Base-by-base conservation (phyloP, 2,797 vertebrate genomes). In the Erithacus rubecula region DNA sequence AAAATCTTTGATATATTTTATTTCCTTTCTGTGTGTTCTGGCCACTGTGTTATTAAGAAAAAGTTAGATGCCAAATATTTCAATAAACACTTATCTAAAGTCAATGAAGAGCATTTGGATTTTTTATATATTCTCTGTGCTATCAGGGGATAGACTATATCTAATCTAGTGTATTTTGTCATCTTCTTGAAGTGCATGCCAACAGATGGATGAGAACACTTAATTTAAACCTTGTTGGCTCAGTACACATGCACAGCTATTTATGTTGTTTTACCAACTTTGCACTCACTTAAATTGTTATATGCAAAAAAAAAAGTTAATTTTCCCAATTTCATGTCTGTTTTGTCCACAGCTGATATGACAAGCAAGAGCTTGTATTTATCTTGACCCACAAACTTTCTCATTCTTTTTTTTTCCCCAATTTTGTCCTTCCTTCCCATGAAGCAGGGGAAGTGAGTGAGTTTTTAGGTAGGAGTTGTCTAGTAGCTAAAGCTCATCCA, bases 331-430 rank as follows among this genome's bases (percentile, higher is more conserved):
- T 18, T 39, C 11, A 27, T 19, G 4, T 30, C 26, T 6, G 0
- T 39, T 79, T 68, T 89, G 8, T 14, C 16, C 18, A 36, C 12
- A 62, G 34, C 4, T 85, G 20, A 68, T n/a, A 8, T 24, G 6
- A 15, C 15, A 63, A 63, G 8, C 1, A 62, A 34, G 37, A 76
- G 75, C 4, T 36, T 49, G 3, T 30, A n/a, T 83, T 74, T 75
- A 20, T 27, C 18, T 59, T 58, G 39, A 65, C 5, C 6, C 5
- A 29, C 2, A 63, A 68, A 29, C 2, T 21, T 60, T 52, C 19
- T 47, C 10, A 36, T 62, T 60, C 11, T 1, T 18, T 4, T n/a
- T 47, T 56, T 55, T 32, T 4, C 0, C 2, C 13, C 12, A n/a
- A 1, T 49, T 78, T 78, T 78, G 18, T 47, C 22, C 32, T 72